Evolutionary conservation across 1,140 invertebrate genomes (phyloP), one percentile per base, ranked within the genome.

Genomic region (Drosophila saltans): DNA sequence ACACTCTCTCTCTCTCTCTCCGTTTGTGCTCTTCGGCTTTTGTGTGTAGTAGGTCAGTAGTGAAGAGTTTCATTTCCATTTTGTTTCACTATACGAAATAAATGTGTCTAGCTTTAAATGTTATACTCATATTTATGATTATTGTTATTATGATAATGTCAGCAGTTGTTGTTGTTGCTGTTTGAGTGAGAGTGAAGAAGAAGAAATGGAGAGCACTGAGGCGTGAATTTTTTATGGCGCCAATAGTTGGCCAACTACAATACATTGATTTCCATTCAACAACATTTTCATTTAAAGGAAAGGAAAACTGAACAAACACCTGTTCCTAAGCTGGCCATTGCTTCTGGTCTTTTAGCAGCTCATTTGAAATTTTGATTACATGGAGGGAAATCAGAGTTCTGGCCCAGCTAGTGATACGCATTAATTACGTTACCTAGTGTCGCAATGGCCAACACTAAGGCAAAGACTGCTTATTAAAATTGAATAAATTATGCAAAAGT

Each of bases 401-500:
- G 33, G 3, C 6, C 6, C 6, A 36, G 83, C 82, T 72, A 69
- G 79, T 82, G 79, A 88, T 77, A 86, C 76, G 76, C 83, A 81
- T 77, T 82, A 86, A 86, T 86, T 81, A 86, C 68, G 68, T 68
- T 72, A 69, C 68, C 81, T 67, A 57, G 78, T 80, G 78, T 55
- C 36, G 59, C 45, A 28, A 60, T 77, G 64, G 70, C 45, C 70
- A 57, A 36, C 28, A n/a, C 30, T 24, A 11, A 6, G 6, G 3
- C 33, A 36, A 39, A 21, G 33, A 59, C 57, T 59, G 80, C 83
- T 88, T 88, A 88, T 88, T 88, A 88, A 88, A 88, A 88, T 75
- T 88, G 83, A 88, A 88, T 88, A 88, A 88, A 88, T 88, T 88
- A 88, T 88, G 83, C 77, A 88, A 88, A 89, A 80, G 75, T 79